Evolutionary conservation across 2,113 vertebrate genomes (phyloP), one percentile per base, ranked within the genome.

Genomic region (Narcine bancroftii): DNA sequence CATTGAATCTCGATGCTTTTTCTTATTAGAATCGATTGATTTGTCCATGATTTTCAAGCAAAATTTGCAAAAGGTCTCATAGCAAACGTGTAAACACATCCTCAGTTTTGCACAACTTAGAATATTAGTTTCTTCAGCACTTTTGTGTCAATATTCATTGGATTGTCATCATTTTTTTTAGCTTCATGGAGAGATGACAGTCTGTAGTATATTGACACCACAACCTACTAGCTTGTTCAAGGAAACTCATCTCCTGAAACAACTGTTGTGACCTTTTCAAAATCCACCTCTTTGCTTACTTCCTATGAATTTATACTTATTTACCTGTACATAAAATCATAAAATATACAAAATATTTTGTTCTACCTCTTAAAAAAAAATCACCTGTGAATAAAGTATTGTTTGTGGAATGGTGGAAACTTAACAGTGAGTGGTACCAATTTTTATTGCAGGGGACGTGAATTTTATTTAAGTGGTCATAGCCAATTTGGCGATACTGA

Each of bases 371-470:
- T 96, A 95, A 95, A 95, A 95, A 95, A 85, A 95, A 92, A 93
- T 94, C 92, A 93, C 93, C 95, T 96, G 95, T 96, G 95, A 97
- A 97, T 97, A 97, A 97, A 97, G 94, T 92, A 76, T 94, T 94
- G 95, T 97, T 92, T 94, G 96, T 96, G 95, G 94, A 95, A 94
- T 75, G 93, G 94, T 94, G 95, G 93, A 93, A 95, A 93, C 94
- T 93, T 94, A 95, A 94, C 92, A 92, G 77, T 95, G 95, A 95
- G 95, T 95, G 95, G 93, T 92, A 93, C 21, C 93, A 94, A 92
- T 92, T 95, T 26, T 24, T 69, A 36, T 17, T 85, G 81, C 33
- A 77, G 45, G 77, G 11, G 45, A 47, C 56, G 33, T n/a, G n/a
- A n/a, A n/a, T 60, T 10, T 75, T 36, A 26, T 36, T 85, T 85